Conservation (phyloP, 2,113 vertebrate species). For the Tragelaphus buxtoni region DNA sequence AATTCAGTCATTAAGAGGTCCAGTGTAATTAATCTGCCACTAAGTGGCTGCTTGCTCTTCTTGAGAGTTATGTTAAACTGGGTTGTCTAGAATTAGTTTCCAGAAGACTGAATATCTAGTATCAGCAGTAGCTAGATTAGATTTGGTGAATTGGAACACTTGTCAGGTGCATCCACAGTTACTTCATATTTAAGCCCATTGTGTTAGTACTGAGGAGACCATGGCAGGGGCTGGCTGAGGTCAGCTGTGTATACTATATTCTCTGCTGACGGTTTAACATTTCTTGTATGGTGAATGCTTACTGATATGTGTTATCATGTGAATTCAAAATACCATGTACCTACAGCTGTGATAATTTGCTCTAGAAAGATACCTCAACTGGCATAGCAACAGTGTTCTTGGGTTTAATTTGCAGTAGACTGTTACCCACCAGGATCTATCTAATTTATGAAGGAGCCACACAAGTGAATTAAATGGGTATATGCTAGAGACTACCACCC, state of each 20-base stretch:
- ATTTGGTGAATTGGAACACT: not conserved
- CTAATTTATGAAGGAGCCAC: not conserved
- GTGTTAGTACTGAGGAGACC: not conserved
- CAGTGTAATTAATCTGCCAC: not conserved
- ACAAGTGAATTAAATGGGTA: not conserved
- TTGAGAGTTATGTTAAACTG: not conserved
- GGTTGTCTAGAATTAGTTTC: not conserved
- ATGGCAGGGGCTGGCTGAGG: not conserved
- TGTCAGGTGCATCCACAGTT: not conserved
- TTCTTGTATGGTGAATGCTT: not conserved
- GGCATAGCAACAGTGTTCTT: not conserved
- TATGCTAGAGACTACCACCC: not conserved
- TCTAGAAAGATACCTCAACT: not conserved
- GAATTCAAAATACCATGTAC: not conserved
- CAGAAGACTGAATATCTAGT: not conserved
- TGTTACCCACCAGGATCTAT: not conserved
- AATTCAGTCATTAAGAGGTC: not conserved
- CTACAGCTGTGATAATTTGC: not conserved
- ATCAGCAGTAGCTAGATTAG: not conserved
- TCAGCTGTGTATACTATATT: not conserved
- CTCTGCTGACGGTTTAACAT: not conserved
- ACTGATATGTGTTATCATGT: not conserved
- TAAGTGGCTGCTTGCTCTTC: not conserved
- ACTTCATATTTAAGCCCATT: not conserved
- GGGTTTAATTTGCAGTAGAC: not conserved